These are phyloP conservation scores for Intellagama lesueurii DNA, from an alignment of 2,797 vertebrate genomes.

Conservation along the genomic window DNA sequence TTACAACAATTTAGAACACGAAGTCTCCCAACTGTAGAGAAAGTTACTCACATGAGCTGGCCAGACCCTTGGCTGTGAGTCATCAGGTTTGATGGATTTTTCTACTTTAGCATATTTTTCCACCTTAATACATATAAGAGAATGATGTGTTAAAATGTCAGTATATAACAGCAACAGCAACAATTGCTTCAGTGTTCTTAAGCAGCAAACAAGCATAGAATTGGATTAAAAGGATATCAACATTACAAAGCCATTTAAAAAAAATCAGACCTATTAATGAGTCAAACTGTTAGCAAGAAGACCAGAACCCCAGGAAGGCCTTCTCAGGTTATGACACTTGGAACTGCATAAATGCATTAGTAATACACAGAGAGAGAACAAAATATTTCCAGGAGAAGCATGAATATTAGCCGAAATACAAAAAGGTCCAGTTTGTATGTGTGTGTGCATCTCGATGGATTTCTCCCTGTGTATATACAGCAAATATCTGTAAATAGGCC, in stretches of 20 bases:
- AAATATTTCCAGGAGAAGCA: no score
- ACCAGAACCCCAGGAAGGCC: background rate
- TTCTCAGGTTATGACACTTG: background rate
- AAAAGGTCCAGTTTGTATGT: no score
- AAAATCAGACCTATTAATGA: background rate
- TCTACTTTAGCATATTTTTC: constrained; percentile 98
- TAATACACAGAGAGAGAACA: no score
- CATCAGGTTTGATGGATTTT: constrained; percentile 91
- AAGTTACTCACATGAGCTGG: constrained; percentile 89
- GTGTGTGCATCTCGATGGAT: no score
- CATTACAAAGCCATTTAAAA: background rate
- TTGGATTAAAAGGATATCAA: background rate
- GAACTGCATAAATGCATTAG: background rate
- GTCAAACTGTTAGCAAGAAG: background rate
- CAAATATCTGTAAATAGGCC: no score
- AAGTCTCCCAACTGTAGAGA: constrained; percentile 47
- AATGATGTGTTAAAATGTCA: background rate
- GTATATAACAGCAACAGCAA: background rate
- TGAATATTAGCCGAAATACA: no score
- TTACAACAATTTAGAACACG: constrained; percentile 20
- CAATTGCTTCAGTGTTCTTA: background rate
- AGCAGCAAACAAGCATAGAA: background rate
- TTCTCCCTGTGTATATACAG: no score
- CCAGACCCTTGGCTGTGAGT: constrained; percentile 93
- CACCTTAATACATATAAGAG: constrained; percentile 83